A percentile compares a stretch with the other conserved stretches of the same genome.
These are phyloP conservation scores for Dinocampus coccinellae DNA, from an alignment of 2,888 invertebrate genomes.

Conservation along the genomic window DNA sequence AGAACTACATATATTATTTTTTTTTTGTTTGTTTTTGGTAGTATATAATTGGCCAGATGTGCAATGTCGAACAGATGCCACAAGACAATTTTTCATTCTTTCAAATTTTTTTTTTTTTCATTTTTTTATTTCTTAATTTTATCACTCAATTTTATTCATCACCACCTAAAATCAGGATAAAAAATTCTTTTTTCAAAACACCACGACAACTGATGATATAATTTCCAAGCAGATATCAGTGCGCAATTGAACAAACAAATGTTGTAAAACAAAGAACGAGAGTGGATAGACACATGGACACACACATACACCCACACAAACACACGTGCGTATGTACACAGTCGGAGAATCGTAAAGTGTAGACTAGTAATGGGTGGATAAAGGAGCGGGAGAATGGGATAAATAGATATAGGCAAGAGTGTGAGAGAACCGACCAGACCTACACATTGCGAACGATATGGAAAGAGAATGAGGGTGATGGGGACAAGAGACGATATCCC, in stretches of 20 bases:
- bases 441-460: background rate
- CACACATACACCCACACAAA: background rate
- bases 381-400: slow-evolving; percentile 39
- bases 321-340: background rate
- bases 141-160: too few relatives aligned
- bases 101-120: too few relatives aligned
- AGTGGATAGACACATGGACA: too few relatives aligned
- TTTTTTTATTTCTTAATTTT: too few relatives aligned
- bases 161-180: too few relatives aligned
- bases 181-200: too few relatives aligned
- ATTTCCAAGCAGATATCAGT: background rate
- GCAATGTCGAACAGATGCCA: background rate
- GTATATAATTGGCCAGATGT: background rate
- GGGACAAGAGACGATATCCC: background rate
- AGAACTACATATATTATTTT: too few relatives aligned
- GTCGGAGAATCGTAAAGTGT: background rate
- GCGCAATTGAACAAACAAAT: background rate
- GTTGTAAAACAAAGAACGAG: background rate
- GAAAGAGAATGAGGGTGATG: background rate
- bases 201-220: too few relatives aligned
- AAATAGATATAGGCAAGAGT: slow-evolving; percentile 38
- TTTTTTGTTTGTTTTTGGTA: too few relatives aligned
- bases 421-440: background rate
- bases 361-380: background rate
- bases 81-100: background rate